phyloP scores from a whole-genome alignment of 64 coral and sea anemone species.

The Actinia tenebrosa region DNA sequence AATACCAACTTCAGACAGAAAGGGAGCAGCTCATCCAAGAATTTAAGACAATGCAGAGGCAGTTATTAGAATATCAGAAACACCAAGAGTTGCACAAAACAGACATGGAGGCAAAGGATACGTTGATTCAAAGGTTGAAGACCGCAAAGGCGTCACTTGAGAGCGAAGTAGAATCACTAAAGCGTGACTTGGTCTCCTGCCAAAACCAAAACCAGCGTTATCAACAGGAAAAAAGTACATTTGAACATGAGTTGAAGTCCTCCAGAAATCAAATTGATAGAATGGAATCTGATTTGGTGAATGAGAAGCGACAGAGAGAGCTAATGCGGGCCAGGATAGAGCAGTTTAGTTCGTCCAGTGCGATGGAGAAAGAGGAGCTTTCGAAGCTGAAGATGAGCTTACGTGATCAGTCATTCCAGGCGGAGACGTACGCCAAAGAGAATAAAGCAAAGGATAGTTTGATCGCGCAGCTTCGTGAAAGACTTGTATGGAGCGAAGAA shows the following conservation, averaged over 20 bases:
- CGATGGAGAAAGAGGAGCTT: constrained; percentile 65
- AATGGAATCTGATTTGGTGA: constrained; percentile 78
- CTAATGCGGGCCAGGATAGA: constrained; percentile 44
- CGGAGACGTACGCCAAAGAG: constrained; percentile 49
- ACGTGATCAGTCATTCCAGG: constrained; percentile 58
- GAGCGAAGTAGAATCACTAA: constrained; percentile 69
- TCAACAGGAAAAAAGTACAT: constrained; percentile 55
- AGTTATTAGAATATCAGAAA: constrained; percentile 66
- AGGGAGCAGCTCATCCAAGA: constrained; percentile 80
- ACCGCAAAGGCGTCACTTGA: constrained; percentile 74
- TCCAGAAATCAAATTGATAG: constrained; percentile 66
- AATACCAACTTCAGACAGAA: constrained; percentile 74
- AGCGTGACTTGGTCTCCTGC: constrained; percentile 55
- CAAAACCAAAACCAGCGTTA: constrained; percentile 60
- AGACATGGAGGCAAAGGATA: constrained; percentile 76
- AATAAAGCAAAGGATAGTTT: constrained; percentile 57
- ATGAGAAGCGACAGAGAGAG: constrained; percentile 59
- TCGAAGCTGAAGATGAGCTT: constrained; percentile 63
- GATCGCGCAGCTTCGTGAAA: constrained; percentile 63
- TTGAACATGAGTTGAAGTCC: constrained; percentile 60
- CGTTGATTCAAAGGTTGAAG: constrained; percentile 76
- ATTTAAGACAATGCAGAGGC: constrained; percentile 82
- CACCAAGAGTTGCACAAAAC: constrained; percentile 82
- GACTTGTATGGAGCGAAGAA: constrained; percentile 42
- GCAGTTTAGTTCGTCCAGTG: constrained; percentile 51